phyloP scores from a whole-genome alignment of 2,797 vertebrate species.

The Gadopsis bispinosus region DNA sequence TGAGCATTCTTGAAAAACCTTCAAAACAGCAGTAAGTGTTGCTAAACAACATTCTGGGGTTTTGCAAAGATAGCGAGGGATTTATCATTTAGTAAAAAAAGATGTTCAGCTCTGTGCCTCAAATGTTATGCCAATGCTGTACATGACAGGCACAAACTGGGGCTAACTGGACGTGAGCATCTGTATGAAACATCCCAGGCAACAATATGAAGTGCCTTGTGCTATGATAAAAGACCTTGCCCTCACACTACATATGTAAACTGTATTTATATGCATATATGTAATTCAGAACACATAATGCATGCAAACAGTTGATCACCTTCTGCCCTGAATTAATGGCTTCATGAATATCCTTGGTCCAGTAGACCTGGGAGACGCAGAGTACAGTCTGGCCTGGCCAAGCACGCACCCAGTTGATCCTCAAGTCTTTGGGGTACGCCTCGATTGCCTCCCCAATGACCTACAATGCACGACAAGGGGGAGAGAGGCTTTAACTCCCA shows the following conservation, averaged over 20 bases:
- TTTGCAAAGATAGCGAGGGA: conserved; percentile 9
- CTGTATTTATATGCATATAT: neutral
- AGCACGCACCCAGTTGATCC: conserved; percentile 89
- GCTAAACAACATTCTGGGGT: neutral
- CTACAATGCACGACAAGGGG: conserved; percentile 67
- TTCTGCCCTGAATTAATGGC: conserved; percentile 84
- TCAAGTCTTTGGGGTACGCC: conserved; percentile 84
- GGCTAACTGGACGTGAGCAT: neutral
- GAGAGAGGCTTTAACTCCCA: neutral
- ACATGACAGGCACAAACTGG: neutral
- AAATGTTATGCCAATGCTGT: neutral
- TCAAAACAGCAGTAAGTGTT: neutral
- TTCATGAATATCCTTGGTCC: conserved; percentile 89
- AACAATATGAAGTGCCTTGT: neutral
- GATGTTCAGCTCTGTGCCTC: conserved; percentile 1
- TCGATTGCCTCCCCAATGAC: conserved; percentile 87
- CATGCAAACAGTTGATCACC: conserved; percentile 68
- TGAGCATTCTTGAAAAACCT: neutral
- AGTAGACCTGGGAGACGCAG: conserved; percentile 92
- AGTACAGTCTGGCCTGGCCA: conserved; percentile 94
- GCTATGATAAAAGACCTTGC: neutral
- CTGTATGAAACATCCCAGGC: neutral
- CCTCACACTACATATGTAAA: neutral
- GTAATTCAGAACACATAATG: neutral
- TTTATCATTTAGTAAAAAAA: conserved; percentile 9